Conservation (phyloP, 2,797 vertebrate genomes). For the Malacoctenus gilli region DNA sequence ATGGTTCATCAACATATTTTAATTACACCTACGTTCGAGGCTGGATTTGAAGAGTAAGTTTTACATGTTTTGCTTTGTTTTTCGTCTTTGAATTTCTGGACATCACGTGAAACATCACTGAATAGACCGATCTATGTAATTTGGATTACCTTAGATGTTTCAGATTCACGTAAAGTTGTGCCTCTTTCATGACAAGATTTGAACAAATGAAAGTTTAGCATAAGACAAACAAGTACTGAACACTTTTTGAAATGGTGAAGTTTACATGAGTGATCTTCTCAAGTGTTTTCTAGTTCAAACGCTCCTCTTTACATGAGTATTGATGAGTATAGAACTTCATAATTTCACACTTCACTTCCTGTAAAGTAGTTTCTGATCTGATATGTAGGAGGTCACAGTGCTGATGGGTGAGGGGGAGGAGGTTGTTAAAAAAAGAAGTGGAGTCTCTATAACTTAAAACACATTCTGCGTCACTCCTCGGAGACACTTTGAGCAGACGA, state of each 20-base stretch:
- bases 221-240: not conserved
- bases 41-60: too few species aligned
- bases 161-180: too few species aligned
- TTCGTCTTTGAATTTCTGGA: too few species aligned
- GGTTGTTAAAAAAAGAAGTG: constrained; percentile 10
- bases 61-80: too few species aligned
- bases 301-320: constrained; percentile 14
- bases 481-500: constrained; percentile 11
- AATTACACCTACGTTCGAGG: too few species aligned
- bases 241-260: constrained; percentile 16
- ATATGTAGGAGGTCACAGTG: constrained; percentile 32
- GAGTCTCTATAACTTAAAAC: constrained; percentile 15
- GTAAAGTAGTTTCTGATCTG: constrained; percentile 27
- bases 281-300: constrained; percentile 1
- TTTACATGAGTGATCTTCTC: constrained; percentile 1
- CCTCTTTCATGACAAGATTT: too few species aligned
- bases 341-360: constrained; percentile 32
- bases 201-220: not conserved
- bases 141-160: too few species aligned
- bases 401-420: constrained; percentile 10
- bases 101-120: too few species aligned
- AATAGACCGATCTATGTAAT: too few species aligned
- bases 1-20: too few species aligned
- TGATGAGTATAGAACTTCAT: constrained; percentile 22
- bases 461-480: constrained; percentile 10